Base-by-base conservation (phyloP, 2,797 vertebrate species). In the Amniataba percoides region DNA sequence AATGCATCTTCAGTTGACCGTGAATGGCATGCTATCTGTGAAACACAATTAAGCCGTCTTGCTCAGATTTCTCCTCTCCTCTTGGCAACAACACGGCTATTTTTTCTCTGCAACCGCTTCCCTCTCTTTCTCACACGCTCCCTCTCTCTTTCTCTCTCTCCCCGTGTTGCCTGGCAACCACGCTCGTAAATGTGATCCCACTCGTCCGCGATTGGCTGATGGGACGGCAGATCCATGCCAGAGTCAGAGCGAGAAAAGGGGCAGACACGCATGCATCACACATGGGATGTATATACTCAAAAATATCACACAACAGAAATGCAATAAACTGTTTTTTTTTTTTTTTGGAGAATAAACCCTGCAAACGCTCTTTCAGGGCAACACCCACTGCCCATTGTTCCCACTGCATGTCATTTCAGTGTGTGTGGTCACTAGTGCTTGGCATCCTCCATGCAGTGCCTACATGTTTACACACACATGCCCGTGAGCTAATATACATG, bases 91-190 rank as follows among this genome's bases (percentile, higher is more conserved):
- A 86, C 91, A 77, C 60, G 69, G 88, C 88, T 87, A 90, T 93
- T 94, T 93, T 93, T 90, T 83, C 87, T 87, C 84, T 78, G 71
- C 84, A 80, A 86, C 88, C 86, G 81, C 87, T 92, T 90, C 83
- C 79, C 82, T 88, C 82, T 87, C 83, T 83, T 69, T 85, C 83
- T 88, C 92, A 81, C 81, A 71, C 88, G 46, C 77, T 59, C 68
- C 25, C 81, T 59, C 59, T 60, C 64, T 31, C 58, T 83, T 73
- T 74, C 86, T 78, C 68, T 84, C 83, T 82, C 83, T 84, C 58
- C 74, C 74, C 87, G 80, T 95, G 95, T 95, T 95, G 92, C 95
- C 91, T 90, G 85, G 95, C 94, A 95, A 95, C 95, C 87, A 4
- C 15, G 81, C 89, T 88, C 65, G 63, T 88, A 90, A 92, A 91